Conservation (phyloP, 2,888 invertebrate species). For the Rhagophthalmus giganteus region DNA sequence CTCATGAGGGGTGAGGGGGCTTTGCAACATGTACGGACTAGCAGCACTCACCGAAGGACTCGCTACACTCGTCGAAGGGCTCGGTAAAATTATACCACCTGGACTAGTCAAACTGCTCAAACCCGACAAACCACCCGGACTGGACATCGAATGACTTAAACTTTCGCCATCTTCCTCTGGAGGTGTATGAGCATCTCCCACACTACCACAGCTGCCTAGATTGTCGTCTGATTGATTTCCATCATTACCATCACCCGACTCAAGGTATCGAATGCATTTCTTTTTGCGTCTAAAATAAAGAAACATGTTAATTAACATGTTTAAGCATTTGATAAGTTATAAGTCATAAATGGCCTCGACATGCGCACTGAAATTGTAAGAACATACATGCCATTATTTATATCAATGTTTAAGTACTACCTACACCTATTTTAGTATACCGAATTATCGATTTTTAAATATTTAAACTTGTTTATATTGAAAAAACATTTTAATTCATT, state of each 20-base stretch:
- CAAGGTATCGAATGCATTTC: slow-evolving; percentile 95
- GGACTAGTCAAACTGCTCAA: slow-evolving; percentile 72
- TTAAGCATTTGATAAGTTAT: too few relatives aligned
- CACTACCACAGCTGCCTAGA: slow-evolving; percentile 79
- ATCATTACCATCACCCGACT: slow-evolving; percentile 69
- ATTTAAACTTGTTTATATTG: too few relatives aligned
- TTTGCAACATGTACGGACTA: slow-evolving; percentile 61
- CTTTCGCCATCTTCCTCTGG: slow-evolving; percentile 70
- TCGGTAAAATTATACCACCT: slow-evolving; percentile 70
- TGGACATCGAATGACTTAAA: slow-evolving; percentile 63
- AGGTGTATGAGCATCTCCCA: slow-evolving; percentile 69
- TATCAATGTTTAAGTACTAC: too few relatives aligned
- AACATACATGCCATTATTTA: slow-evolving; percentile 14
- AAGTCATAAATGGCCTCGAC: slow-evolving; percentile 4
- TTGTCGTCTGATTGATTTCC: slow-evolving; percentile 72
- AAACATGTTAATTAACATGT: background rate
- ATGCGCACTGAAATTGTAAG: slow-evolving; percentile 19
- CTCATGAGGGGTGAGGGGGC: slow-evolving; percentile 55
- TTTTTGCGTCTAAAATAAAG: slow-evolving; percentile 83
- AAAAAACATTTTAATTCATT: too few relatives aligned
- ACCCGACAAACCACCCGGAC: slow-evolving; percentile 67
- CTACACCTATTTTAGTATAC: too few relatives aligned
- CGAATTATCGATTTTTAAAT: too few relatives aligned
- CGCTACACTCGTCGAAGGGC: slow-evolving; percentile 74
- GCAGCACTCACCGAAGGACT: slow-evolving; percentile 65